Evolutionary conservation across 2,797 vertebrate genomes (phyloP).

Genomic region (Bradypodion ventrale): DNA sequence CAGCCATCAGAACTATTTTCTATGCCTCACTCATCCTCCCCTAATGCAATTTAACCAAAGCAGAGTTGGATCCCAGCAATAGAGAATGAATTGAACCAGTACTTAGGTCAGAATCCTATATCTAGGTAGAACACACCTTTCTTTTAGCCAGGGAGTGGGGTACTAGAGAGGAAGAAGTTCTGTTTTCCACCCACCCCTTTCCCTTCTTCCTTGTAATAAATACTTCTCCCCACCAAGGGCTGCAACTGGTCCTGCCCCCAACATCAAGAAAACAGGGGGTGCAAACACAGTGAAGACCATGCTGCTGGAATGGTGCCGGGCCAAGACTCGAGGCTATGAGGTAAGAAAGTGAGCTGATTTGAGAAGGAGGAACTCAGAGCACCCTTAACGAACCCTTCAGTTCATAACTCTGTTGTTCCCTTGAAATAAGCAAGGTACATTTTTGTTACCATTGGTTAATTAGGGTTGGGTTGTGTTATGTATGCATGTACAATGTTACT

Average conservation of each 20-base stretch:
- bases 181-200: not conserved
- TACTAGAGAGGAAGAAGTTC: not conserved
- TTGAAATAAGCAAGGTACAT: not conserved
- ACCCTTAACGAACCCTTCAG: not conserved
- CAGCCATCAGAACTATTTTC: too few relatives aligned
- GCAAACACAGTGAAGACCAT: slow-evolving; percentile 71
- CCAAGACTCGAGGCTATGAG: slow-evolving; percentile 75
- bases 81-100: too few relatives aligned
- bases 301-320: slow-evolving; percentile 78
- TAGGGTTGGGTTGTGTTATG: too few relatives aligned
- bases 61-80: too few relatives aligned
- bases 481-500: too few relatives aligned
- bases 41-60: too few relatives aligned
- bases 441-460: not conserved
- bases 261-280: slow-evolving; percentile 63
- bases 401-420: not conserved
- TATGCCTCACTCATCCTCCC: too few relatives aligned
- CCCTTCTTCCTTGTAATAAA: not conserved
- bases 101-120: not conserved
- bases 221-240: slow-evolving; percentile 52
- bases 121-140: not conserved
- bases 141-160: too few relatives aligned
- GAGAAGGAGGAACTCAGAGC: not conserved
- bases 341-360: slow-evolving; percentile 45
- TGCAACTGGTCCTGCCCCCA: slow-evolving; percentile 65